Evolutionary conservation across 2,888 invertebrate genomes (phyloP).

Genomic region (Galeopsomyia nigrocyanea): DNA sequence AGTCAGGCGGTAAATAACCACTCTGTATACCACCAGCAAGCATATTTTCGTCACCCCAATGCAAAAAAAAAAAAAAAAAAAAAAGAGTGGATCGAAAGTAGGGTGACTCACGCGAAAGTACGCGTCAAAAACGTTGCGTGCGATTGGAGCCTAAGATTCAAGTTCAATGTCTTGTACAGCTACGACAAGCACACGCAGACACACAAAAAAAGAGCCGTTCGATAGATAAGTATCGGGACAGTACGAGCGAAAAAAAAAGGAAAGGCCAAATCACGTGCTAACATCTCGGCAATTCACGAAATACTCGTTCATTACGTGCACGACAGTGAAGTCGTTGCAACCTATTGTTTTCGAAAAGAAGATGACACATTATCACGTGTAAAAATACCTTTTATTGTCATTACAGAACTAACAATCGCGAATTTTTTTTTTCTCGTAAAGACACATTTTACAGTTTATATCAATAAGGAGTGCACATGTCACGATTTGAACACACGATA

Average conservation of each 20-base stretch:
- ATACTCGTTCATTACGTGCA: not conserved
- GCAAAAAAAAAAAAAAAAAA: not conserved
- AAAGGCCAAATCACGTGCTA: slow-evolving; percentile 20
- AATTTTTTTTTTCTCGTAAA: no score
- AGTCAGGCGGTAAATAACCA: not conserved
- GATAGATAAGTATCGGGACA: not conserved
- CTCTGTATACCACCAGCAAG: slow-evolving; percentile 20
- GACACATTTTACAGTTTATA: no score
- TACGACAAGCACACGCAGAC: no score
- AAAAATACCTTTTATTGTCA: no score
- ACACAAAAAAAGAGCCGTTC: not conserved
- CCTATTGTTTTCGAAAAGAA: no score
- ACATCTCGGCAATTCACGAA: not conserved
- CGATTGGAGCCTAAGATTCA: not conserved
- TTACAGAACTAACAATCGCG: no score
- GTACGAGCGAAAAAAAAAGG: not conserved
- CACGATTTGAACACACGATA: slow-evolving; percentile 4
- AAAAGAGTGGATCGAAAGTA: not conserved
- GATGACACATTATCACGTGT: no score
- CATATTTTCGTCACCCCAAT: slow-evolving; percentile 2
- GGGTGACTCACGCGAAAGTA: slow-evolving; percentile 44
- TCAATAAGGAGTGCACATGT: no score
- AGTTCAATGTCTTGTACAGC: slow-evolving; percentile 30
- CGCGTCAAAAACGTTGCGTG: slow-evolving; percentile 8
- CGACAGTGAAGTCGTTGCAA: not conserved